A percentile compares a stretch with the other conserved stretches of the same genome.
Evolutionary conservation across 2,113 vertebrate species (phyloP).

Genomic region (Notothenia rossii): DNA sequence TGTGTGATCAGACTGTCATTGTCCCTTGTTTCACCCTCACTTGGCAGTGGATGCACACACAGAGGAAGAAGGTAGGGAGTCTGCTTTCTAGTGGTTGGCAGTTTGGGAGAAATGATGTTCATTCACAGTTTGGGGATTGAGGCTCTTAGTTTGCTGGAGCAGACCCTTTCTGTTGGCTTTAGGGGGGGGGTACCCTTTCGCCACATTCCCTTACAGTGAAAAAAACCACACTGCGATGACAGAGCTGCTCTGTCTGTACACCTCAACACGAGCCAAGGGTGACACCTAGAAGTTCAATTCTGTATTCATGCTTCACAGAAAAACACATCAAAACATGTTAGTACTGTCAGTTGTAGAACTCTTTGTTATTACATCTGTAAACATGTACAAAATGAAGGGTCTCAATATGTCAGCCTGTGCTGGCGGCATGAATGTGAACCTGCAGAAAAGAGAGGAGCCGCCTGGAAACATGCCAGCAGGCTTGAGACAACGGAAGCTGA

Average conservation of each 20-base stretch:
- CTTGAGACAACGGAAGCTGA: constrained; percentile 55
- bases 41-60: constrained; percentile 67
- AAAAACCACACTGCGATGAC: constrained; percentile 22
- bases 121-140: constrained; percentile 67
- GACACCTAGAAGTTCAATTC: not conserved
- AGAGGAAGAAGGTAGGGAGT: constrained; percentile 57
- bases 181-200: constrained; percentile 34
- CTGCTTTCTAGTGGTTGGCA: constrained; percentile 71
- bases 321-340: constrained; percentile 23
- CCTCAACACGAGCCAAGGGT: constrained; percentile 6
- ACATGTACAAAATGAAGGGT: constrained; percentile 36
- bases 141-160: constrained; percentile 41
- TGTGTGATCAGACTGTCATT: constrained; percentile 63
- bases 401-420: constrained; percentile 45
- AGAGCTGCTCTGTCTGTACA: constrained; percentile 14
- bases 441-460: constrained; percentile 40
- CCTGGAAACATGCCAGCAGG: constrained; percentile 61
- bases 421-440: constrained; percentile 46
- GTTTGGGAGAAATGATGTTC: constrained; percentile 66
- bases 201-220: constrained; percentile 51
- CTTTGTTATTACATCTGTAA: constrained; percentile 30
- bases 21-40: constrained; percentile 58
- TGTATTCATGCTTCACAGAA: constrained; percentile 28
- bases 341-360: not conserved
- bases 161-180: constrained; percentile 54